Conservation (phyloP, 2,113 vertebrate genomes). For the Zingel zingel region DNA sequence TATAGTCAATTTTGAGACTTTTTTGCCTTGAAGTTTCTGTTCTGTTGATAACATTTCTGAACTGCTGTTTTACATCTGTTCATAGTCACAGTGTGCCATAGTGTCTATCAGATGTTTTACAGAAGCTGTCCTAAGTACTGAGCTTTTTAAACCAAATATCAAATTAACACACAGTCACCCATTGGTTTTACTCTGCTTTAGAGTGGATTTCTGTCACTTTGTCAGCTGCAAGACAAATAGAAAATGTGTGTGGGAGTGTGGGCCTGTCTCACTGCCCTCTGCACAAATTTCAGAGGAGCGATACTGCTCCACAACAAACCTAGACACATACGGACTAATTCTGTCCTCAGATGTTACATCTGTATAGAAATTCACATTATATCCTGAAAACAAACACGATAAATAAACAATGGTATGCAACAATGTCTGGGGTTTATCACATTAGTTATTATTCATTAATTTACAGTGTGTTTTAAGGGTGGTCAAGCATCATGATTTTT, state of each 20-base stretch:
- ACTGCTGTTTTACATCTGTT: not conserved
- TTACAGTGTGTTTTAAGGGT: no score
- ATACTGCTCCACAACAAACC: not conserved
- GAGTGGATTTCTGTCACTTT: not conserved
- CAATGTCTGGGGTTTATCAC: no score
- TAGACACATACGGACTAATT: not conserved
- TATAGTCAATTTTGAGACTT: not conserved
- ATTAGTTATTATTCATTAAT: no score
- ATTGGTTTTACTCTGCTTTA: not conserved
- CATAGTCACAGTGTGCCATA: not conserved
- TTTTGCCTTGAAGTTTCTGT: not conserved
- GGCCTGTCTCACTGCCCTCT: not conserved
- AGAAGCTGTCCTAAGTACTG: not conserved
- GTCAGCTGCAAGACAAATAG: not conserved
- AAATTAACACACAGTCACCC: not conserved
- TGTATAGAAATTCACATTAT: not conserved
- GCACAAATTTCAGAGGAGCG: not conserved
- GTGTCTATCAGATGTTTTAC: not conserved
- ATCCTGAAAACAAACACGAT: not conserved
- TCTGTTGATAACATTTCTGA: not conserved
- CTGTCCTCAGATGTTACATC: not conserved
- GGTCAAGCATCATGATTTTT: no score
- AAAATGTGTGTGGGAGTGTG: not conserved
- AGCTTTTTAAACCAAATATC: not conserved
- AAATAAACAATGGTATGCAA: not conserved